Evolutionary conservation across 1,140 invertebrate species (phyloP).

Genomic region (Telenomus remus): DNA sequence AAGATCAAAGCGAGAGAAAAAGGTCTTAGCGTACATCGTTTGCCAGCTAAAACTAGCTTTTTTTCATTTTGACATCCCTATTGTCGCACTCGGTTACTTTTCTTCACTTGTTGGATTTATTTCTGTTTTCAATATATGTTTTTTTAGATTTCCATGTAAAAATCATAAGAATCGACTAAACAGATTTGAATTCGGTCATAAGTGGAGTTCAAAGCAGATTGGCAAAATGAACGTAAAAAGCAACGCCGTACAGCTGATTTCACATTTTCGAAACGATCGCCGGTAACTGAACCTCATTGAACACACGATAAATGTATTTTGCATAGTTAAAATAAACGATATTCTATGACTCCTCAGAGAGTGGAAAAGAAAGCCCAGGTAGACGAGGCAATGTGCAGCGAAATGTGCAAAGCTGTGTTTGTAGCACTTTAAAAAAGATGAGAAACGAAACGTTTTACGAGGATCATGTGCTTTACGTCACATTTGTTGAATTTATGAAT

Average conservation of each 20-base stretch:
- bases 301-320: constrained; percentile 28
- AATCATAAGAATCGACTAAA: no score
- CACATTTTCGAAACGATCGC: constrained; percentile 19
- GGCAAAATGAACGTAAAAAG: neutral
- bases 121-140: no score
- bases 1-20: constrained; percentile 37
- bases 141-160: no score
- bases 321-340: constrained; percentile 28
- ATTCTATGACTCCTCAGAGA: constrained; percentile 7
- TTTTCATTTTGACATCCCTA: no score
- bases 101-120: no score
- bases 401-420: constrained; percentile 16
- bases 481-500: constrained; percentile 17
- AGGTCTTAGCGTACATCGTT: constrained; percentile 26
- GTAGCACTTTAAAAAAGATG: constrained; percentile 28
- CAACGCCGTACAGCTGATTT: constrained; percentile 16
- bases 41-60: no score
- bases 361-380: constrained; percentile 2
- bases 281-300: constrained; percentile 27
- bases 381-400: neutral
- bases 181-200: no score
- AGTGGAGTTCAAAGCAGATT: no score
- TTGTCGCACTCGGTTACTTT: no score
- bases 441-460: constrained; percentile 10
- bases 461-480: constrained; percentile 17